phyloP scores from a whole-genome alignment of 2,888 invertebrate species.

The Embidobia sp. region DNA sequence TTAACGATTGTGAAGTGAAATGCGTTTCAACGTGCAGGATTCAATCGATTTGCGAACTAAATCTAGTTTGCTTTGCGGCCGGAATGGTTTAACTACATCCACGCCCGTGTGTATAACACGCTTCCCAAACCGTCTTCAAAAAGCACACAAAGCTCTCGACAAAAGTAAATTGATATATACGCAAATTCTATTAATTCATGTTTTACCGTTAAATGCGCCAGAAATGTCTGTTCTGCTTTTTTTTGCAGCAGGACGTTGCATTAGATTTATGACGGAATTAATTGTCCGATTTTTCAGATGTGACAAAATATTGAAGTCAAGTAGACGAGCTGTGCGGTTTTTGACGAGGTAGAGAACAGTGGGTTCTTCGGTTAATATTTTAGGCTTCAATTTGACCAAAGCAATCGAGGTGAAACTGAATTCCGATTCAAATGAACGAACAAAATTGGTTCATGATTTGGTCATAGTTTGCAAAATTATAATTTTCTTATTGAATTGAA shows the following conservation, averaged over 20 bases:
- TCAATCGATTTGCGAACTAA: conserved; percentile 63
- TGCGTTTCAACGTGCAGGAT: conserved; percentile 52
- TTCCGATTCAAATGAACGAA: too few relatives aligned
- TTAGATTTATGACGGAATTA: not conserved
- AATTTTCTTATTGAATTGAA: not conserved
- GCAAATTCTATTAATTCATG: conserved; percentile 50
- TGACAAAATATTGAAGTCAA: too few relatives aligned
- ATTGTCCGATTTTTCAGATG: not conserved
- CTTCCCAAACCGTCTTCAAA: conserved; percentile 40
- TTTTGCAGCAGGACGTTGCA: not conserved
- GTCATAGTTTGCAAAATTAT: too few relatives aligned
- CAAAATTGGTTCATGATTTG: too few relatives aligned
- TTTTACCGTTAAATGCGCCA: conserved; percentile 29
- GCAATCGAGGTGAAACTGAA: too few relatives aligned
- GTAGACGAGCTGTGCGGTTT: too few relatives aligned
- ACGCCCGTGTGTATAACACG: conserved; percentile 31
- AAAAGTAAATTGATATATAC: conserved; percentile 58
- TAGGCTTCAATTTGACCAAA: too few relatives aligned
- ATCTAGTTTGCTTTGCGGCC: conserved; percentile 61
- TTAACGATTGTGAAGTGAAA: conserved; percentile 53
- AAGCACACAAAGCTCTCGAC: conserved; percentile 37
- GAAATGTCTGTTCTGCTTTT: conserved; percentile 3
- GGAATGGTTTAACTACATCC: conserved; percentile 53
- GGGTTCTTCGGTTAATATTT: too few relatives aligned
- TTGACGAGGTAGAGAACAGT: too few relatives aligned